Evolutionary conservation across 2,888 invertebrate species (phyloP).

Genomic region (Teinopalpus imperialis): DNA sequence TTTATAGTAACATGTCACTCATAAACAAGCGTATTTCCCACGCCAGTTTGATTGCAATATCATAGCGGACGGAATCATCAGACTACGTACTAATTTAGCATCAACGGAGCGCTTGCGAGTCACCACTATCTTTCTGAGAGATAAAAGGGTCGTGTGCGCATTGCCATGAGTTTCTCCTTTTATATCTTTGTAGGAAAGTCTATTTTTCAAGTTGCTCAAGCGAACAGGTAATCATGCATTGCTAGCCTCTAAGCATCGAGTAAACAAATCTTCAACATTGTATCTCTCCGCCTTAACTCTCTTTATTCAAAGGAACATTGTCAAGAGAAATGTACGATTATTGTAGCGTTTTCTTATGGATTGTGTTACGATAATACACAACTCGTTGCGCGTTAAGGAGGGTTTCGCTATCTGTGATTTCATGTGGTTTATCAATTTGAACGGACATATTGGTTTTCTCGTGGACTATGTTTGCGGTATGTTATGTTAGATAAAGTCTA

Average conservation of each 20-base stretch:
- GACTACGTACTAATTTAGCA: slow-evolving; percentile 71
- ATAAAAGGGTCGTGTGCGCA: slow-evolving; percentile 46
- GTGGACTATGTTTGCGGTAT: slow-evolving; percentile 55
- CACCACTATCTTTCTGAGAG: slow-evolving; percentile 54
- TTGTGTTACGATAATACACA: slow-evolving; percentile 76
- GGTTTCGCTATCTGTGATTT: slow-evolving; percentile 67
- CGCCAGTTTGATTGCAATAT: slow-evolving; percentile 78
- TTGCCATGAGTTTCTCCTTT: slow-evolving; percentile 49
- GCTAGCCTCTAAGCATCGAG: slow-evolving; percentile 63
- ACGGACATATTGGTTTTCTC: slow-evolving; percentile 63
- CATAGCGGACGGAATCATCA: slow-evolving; percentile 75
- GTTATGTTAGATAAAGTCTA: slow-evolving; percentile 48
- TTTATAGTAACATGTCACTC: slow-evolving; percentile 65
- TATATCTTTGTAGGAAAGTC: slow-evolving; percentile 52
- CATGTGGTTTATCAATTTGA: slow-evolving; percentile 73
- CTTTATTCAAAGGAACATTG: slow-evolving; percentile 79
- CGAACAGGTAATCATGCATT: slow-evolving; percentile 62
- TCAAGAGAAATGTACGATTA: slow-evolving; percentile 80
- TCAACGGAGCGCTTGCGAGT: slow-evolving; percentile 51
- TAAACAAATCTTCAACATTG: slow-evolving; percentile 79
- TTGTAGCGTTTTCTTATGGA: slow-evolving; percentile 75
- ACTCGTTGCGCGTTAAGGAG: slow-evolving; percentile 65
- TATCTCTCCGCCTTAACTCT: slow-evolving; percentile 76
- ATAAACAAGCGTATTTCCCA: slow-evolving; percentile 80
- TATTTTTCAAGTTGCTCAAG: slow-evolving; percentile 49